Evolutionary conservation across 2,113 vertebrate genomes (phyloP), one percentile per base, ranked within the genome.

Genomic region (Rhinoderma darwinii): DNA sequence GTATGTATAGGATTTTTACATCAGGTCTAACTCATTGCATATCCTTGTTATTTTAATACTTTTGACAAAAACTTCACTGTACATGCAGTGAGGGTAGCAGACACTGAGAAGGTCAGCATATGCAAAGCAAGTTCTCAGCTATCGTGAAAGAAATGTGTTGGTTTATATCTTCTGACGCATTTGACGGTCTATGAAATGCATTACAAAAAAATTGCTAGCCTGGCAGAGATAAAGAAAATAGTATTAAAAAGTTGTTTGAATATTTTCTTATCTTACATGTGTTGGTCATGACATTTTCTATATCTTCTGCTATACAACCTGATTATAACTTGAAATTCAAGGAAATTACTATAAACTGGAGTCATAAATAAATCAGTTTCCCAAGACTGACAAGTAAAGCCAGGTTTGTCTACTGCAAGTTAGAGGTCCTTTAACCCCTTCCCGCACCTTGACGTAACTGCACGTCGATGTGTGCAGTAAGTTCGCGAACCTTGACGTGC

Each of bases 261-360:
- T 41, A 80, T 59, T 80, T 39, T 59, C 77, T 51, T 80, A 59
- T 80, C 77, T 80, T 80, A 80, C 77, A 80, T 80, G 77, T 59
- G 51, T 80, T 80, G 77, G 77, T 59, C 77, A 39, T 80, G 51
- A 59, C 77, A 80, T 80, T 80, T 80, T 39, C 77, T 80, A 32
- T 59, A 56, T 80, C 77, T 80, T 15, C 54, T 14, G 51, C 51
- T 22, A 59, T 80, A 80, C 77, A 80, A 80, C 50, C 17, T 35
- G 44, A 59, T 80, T 80, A n/a, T 14, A 80, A 39, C 51, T 39
- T 59, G 0, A 59, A 59, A 80, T 59, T 80, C 51, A 41, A 59
- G 32, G 35, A 22, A 59, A 56, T 80, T 5, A 59, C 18, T 80
- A 4, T 37, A 79, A 56, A 59, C 37, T 17, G 8, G 76, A 56